Evolutionary conservation across 2,888 invertebrate genomes (phyloP).

Genomic region (Phragmatobia fuliginosa): DNA sequence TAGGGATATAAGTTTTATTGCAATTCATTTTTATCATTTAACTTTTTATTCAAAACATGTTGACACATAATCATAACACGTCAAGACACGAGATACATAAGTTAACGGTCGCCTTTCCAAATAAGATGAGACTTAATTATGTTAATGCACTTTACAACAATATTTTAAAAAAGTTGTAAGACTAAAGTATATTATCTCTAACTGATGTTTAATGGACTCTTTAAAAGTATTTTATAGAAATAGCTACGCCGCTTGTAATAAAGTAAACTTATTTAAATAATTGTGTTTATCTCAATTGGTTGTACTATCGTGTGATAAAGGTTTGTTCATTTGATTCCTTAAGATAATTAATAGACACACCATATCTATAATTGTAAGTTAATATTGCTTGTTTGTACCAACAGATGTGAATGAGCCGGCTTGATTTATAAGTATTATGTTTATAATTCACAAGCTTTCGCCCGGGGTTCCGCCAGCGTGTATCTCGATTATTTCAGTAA

Average conservation of each 20-base stretch:
- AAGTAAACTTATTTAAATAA: constrained; percentile 60
- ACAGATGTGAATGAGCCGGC: constrained; percentile 2
- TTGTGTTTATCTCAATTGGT: constrained; percentile 56
- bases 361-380: constrained; percentile 36
- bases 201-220: constrained; percentile 59
- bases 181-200: constrained; percentile 52
- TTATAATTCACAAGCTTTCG: too few species aligned
- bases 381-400: neutral
- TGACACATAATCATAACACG: constrained; percentile 60
- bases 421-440: constrained; percentile 7
- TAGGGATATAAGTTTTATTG: constrained; percentile 33
- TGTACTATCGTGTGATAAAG: constrained; percentile 51
- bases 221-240: constrained; percentile 55
- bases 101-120: constrained; percentile 61
- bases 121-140: constrained; percentile 63
- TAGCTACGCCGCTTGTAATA: constrained; percentile 53
- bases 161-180: constrained; percentile 39
- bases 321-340: constrained; percentile 52
- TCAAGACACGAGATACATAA: constrained; percentile 55
- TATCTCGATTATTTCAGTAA: too few species aligned
- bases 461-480: too few species aligned
- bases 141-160: constrained; percentile 59
- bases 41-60: neutral
- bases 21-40: constrained; percentile 9
- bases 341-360: constrained; percentile 51